Conservation (phyloP, 2,797 vertebrate species). For the Phalanger gymnotis region DNA sequence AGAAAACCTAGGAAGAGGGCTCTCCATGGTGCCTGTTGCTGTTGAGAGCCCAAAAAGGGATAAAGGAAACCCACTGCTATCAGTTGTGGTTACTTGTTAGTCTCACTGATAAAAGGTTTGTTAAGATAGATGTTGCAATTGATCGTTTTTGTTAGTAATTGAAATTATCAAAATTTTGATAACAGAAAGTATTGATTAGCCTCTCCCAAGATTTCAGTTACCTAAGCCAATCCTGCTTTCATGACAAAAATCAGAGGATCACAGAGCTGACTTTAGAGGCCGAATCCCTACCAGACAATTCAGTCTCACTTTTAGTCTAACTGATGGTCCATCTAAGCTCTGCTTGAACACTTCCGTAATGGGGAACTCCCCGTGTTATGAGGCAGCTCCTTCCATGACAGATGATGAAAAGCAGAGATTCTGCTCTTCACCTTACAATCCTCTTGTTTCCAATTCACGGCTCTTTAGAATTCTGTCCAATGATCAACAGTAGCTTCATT, state of each 20-base stretch:
- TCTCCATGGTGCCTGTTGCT: not conserved
- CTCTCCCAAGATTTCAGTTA: not conserved
- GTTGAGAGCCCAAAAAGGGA: not conserved
- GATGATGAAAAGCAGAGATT: not conserved
- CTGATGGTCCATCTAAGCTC: not conserved
- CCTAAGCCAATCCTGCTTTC: not conserved
- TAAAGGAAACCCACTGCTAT: not conserved
- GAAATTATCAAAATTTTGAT: not conserved
- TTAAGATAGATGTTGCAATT: not conserved
- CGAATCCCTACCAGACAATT: not conserved
- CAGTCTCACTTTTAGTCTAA: not conserved
- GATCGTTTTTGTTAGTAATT: not conserved
- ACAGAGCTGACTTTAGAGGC: not conserved
- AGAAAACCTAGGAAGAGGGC: not conserved
- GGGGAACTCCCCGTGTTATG: not conserved
- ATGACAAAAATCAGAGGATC: not conserved
- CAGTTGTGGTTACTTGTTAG: not conserved
- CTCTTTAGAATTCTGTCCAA: not conserved
- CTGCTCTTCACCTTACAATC: not conserved
- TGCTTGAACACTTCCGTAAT: not conserved
- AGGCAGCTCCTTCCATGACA: not conserved
- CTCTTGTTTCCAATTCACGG: not conserved
- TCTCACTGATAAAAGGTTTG: not conserved
- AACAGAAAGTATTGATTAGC: not conserved
- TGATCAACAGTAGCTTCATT: not conserved